Evolutionary conservation across 2,888 invertebrate genomes (phyloP).

Genomic region (Helicoverpa assulta): DNA sequence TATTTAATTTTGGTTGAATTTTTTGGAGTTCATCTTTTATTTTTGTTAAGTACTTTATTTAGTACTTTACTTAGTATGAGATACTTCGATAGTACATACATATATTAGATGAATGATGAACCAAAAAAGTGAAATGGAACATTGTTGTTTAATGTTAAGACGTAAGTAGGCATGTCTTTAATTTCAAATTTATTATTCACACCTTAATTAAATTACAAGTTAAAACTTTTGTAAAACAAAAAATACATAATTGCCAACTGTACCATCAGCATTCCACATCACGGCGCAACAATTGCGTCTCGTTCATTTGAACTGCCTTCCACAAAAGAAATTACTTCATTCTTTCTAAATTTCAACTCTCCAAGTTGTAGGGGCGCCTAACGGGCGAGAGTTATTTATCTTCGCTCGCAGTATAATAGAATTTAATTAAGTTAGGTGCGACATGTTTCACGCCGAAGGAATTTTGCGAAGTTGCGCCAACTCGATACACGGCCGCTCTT

Average conservation of each 20-base stretch:
- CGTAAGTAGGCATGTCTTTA: too few species aligned
- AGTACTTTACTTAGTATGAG: too few species aligned
- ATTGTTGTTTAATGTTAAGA: too few species aligned
- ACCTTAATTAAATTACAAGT: background rate
- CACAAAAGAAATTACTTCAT: constrained; percentile 84
- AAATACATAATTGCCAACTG: constrained; percentile 34
- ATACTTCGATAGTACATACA: too few species aligned
- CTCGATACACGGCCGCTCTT: constrained; percentile 68
- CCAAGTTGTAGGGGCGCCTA: constrained; percentile 72
- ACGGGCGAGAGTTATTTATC: constrained; percentile 87
- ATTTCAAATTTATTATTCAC: too few species aligned
- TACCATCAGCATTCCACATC: constrained; percentile 56
- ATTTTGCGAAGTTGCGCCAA: constrained; percentile 77
- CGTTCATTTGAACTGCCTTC: constrained; percentile 68
- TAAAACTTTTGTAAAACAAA: constrained; percentile 11
- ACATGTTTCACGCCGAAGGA: constrained; percentile 84
- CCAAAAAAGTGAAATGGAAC: too few species aligned
- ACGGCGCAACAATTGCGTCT: constrained; percentile 68
- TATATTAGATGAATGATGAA: too few species aligned
- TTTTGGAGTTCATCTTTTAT: background rate
- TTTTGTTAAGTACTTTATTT: too few species aligned
- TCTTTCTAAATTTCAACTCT: constrained; percentile 82
- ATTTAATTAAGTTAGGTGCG: constrained; percentile 89
- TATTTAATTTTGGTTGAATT: background rate
- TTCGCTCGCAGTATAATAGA: constrained; percentile 86